Percentiles rank a stretch among this genome's conserved stretches.
phyloP scores from a whole-genome alignment of 2,113 vertebrate species.

The Sorex araneus region DNA sequence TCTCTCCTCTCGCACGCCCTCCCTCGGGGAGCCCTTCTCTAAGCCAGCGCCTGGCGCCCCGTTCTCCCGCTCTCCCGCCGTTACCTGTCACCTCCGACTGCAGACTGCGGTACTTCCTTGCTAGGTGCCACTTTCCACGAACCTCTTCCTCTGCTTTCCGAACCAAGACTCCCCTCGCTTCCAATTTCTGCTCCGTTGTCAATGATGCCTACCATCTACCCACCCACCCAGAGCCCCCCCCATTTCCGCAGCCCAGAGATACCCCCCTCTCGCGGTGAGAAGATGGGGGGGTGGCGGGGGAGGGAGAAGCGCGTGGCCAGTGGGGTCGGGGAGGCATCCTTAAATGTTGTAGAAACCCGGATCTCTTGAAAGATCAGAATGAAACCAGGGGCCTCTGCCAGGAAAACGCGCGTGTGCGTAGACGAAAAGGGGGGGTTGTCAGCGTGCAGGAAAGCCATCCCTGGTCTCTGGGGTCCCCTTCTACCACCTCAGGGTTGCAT shows the following conservation, averaged over 20 bases:
- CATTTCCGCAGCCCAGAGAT: neutral
- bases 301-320: neutral
- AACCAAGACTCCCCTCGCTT: slow-evolving; percentile 67
- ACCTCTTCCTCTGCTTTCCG: slow-evolving; percentile 52
- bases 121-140: slow-evolving; percentile 69
- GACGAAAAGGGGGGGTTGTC: neutral
- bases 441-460: neutral
- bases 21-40: too few relatives aligned
- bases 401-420: neutral
- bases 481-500: slow-evolving; percentile 1
- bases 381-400: slow-evolving; percentile 51
- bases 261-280: neutral
- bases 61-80: too few relatives aligned
- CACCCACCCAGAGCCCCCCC: slow-evolving; percentile 27
- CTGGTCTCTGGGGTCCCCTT: neutral
- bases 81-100: slow-evolving; percentile 79
- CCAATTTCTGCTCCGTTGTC: slow-evolving; percentile 40
- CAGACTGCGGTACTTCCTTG: slow-evolving; percentile 60
- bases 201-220: slow-evolving; percentile 33
- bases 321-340: neutral
- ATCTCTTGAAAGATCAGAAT: slow-evolving; percentile 26
- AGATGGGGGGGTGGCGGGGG: neutral
- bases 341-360: slow-evolving; percentile 13
- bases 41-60: neutral
- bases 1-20: slow-evolving; percentile 56